phyloP scores from a whole-genome alignment of 2,888 invertebrate genomes.

The Drosophila testacea region DNA sequence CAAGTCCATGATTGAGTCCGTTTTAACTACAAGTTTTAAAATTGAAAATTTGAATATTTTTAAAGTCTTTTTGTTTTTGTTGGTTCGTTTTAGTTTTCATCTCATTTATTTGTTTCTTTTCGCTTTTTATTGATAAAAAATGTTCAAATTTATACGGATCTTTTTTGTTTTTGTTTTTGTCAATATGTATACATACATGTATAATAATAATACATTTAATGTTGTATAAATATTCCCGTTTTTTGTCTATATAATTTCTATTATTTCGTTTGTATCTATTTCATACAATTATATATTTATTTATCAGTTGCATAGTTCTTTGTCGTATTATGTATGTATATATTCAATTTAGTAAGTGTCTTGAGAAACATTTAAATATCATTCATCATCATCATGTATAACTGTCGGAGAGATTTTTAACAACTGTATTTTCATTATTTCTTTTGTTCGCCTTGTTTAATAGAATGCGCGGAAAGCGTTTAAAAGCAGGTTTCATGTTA shows the following conservation, averaged over 20 bases:
- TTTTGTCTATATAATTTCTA: slow-evolving; percentile 73
- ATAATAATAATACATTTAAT: slow-evolving; percentile 78
- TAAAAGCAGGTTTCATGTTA: slow-evolving; percentile 48
- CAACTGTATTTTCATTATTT: slow-evolving; percentile 62
- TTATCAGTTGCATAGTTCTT: slow-evolving; percentile 67
- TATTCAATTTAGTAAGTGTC: slow-evolving; percentile 47
- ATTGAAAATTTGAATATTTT: slow-evolving; percentile 1
- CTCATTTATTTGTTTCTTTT: slow-evolving; percentile 51
- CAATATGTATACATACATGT: slow-evolving; percentile 67
- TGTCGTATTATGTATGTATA: slow-evolving; percentile 26
- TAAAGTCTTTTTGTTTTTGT: slow-evolving; percentile 7
- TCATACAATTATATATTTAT: slow-evolving; percentile 53
- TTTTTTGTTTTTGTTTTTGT: slow-evolving; percentile 40
- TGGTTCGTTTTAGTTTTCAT: slow-evolving; percentile 47
- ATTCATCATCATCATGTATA: slow-evolving; percentile 42
- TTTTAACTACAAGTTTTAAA: neutral
- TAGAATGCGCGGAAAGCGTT: slow-evolving; percentile 62
- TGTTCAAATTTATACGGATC: slow-evolving; percentile 75
- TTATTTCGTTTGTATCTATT: slow-evolving; percentile 67
- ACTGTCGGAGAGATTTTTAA: slow-evolving; percentile 70
- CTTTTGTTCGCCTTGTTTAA: slow-evolving; percentile 35
- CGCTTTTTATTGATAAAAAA: slow-evolving; percentile 76
- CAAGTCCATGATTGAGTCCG: no score
- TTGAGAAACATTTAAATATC: slow-evolving; percentile 69
- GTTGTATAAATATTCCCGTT: slow-evolving; percentile 73